Base-by-base conservation (phyloP, 2,888 invertebrate genomes). In the Ennomos fuscantarius region DNA sequence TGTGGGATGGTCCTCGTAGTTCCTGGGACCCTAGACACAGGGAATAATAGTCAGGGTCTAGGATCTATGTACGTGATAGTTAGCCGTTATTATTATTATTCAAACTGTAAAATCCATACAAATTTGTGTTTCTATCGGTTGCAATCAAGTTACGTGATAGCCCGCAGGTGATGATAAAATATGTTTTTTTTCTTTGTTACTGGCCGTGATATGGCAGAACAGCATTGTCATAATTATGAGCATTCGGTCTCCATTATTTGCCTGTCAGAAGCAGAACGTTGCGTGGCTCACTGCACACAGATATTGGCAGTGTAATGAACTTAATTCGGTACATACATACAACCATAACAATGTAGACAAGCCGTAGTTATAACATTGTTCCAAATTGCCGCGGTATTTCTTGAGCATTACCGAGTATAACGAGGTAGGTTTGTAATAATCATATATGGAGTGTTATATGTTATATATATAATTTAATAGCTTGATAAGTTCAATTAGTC, bases 201-300 rank as follows among this genome's bases (percentile, higher is more conserved):
- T 40, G 37, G n/a, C 41, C 34, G 34, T 41, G 43, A 42, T 9
- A 43, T 13, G 35, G 31, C 47, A 35, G 35, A 57, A 35, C 45
- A 53, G 49, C 45, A 44, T 34, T 39, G 32, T 46, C 58, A 53
- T 8, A 24, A 24, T 24, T 52, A 58, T 49, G 44, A 53, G 52
- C 49, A 49, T 44, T 52, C 32, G 15, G 12, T 42, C 48, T 41
- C 62, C 50, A 77, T 81, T 81, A 81, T 76, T 74, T 70, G 57
- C 59, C 75, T 76, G 81, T 79, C 82, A 76, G 56, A 33, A 33
- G 31, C 81, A 81, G 69, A 55, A 47, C 31, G 51, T 42, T 48
- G 52, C 55, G 50, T 67, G 71, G 60, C 41, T 65, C 68, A 55
- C 49, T 72, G 74, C 71, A 67, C 71, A 62, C 68, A 57, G 57